Percentiles rank a stretch among this genome's conserved stretches.
phyloP scores from a whole-genome alignment of 2,888 invertebrate species.

The Melipona beecheii region DNA sequence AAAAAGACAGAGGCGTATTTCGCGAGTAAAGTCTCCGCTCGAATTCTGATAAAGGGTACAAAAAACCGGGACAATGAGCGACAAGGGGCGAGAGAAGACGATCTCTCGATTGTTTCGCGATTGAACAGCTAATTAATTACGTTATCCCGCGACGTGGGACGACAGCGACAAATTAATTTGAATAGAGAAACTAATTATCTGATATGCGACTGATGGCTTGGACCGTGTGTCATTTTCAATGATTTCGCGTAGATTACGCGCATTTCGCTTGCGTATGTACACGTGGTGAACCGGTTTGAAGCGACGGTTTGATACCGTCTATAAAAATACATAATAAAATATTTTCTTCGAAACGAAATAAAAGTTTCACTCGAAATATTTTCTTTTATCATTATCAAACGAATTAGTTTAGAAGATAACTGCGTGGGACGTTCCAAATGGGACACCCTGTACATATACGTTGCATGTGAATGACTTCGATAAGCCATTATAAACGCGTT shows the following conservation, averaged over 20 bases:
- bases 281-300: too few relatives aligned
- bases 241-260: constrained; percentile 11
- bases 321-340: too few relatives aligned
- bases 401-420: background rate
- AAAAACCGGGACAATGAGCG: background rate
- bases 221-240: constrained; percentile 8
- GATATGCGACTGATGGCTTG: constrained; percentile 7
- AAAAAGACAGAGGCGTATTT: too few relatives aligned
- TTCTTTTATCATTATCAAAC: too few relatives aligned
- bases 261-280: too few relatives aligned
- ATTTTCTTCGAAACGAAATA: too few relatives aligned
- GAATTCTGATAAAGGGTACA: background rate
- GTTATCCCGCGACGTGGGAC: background rate
- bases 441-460: too few relatives aligned
- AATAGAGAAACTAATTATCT: constrained; percentile 43
- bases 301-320: too few relatives aligned
- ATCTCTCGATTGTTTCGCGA: background rate
- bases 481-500: constrained; percentile 7
- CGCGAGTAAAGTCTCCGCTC: too few relatives aligned
- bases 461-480: background rate
- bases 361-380: too few relatives aligned
- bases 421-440: background rate
- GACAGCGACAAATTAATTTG: constrained; percentile 31
- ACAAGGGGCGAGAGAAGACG: background rate
- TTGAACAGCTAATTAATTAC: constrained; percentile 43